These are phyloP conservation scores for Orthosia incerta DNA, from an alignment of 2,888 invertebrate genomes.

Conservation along the genomic window DNA sequence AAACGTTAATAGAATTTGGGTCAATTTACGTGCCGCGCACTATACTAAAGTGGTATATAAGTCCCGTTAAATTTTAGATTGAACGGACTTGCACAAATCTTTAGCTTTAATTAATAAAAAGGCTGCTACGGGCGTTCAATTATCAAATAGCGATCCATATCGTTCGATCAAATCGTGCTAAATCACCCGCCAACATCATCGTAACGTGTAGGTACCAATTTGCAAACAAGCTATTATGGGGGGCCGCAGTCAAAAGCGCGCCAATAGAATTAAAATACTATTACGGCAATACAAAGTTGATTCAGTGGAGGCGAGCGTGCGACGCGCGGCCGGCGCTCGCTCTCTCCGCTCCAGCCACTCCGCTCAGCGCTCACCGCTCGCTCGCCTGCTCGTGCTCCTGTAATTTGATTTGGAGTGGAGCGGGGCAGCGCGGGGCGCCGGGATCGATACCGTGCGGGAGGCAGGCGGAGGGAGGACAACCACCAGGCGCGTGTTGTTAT, in stretches of 20 bases:
- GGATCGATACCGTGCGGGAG: slow-evolving; percentile 70
- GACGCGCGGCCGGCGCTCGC: slow-evolving; percentile 62
- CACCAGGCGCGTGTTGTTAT: slow-evolving; percentile 88
- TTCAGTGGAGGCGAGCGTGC: slow-evolving; percentile 75
- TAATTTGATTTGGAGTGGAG: slow-evolving; percentile 90
- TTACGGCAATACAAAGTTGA: slow-evolving; percentile 89
- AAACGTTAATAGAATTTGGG: too few species aligned
- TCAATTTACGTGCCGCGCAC: too few species aligned
- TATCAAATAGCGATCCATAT: slow-evolving; percentile 40
- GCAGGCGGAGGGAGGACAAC: slow-evolving; percentile 71
- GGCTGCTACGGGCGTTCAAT: slow-evolving; percentile 58
- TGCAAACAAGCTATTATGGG: slow-evolving; percentile 84
- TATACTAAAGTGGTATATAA: not conserved
- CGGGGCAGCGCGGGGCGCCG: slow-evolving; percentile 72
- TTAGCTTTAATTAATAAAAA: slow-evolving; percentile 66
- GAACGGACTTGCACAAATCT: too few species aligned
- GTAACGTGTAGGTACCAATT: slow-evolving; percentile 80
- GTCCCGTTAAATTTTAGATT: slow-evolving; percentile 39
- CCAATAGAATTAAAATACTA: slow-evolving; percentile 90
- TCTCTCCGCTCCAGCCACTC: slow-evolving; percentile 56
- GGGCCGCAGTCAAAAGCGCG: slow-evolving; percentile 85
- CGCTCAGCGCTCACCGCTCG: slow-evolving; percentile 60
- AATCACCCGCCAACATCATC: slow-evolving; percentile 69
- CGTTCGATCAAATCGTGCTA: slow-evolving; percentile 68
- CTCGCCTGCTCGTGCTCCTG: slow-evolving; percentile 81